Evolutionary conservation across 2,888 invertebrate genomes (phyloP).

Genomic region (Cotesia congregata): DNA sequence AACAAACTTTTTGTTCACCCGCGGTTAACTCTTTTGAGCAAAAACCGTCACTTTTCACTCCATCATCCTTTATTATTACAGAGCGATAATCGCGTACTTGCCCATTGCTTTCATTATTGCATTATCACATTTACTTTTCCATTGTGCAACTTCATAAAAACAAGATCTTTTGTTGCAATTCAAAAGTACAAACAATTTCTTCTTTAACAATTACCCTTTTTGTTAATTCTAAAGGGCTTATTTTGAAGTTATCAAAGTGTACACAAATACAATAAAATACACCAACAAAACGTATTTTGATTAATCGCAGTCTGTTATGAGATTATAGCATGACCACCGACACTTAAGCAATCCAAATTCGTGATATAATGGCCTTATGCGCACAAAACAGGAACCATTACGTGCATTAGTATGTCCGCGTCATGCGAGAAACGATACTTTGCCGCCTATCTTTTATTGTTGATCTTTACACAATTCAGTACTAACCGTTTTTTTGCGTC

Average conservation of each 20-base stretch:
- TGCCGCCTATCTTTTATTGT: background rate
- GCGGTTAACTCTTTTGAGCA: background rate
- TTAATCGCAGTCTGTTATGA: constrained; percentile 46
- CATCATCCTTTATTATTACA: constrained; percentile 60
- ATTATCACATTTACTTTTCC: constrained; percentile 44
- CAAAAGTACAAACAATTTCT: too few species aligned
- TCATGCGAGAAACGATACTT: constrained; percentile 11
- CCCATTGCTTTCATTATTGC: constrained; percentile 65
- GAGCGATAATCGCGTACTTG: constrained; percentile 66
- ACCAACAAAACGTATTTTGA: constrained; percentile 32
- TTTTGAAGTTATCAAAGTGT: background rate
- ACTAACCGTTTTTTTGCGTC: background rate
- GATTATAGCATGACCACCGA: constrained; percentile 60
- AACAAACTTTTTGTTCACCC: background rate
- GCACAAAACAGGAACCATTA: constrained; percentile 3
- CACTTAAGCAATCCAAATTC: constrained; percentile 55
- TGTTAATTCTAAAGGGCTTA: background rate
- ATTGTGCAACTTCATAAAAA: background rate
- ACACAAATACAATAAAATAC: background rate
- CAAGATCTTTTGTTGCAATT: too few species aligned
- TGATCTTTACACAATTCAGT: background rate
- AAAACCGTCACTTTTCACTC: constrained; percentile 53
- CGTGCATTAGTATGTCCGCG: background rate
- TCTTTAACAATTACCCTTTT: constrained; percentile 13
- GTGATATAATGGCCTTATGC: constrained; percentile 21